Percentiles rank a stretch among this genome's conserved stretches.
These are phyloP conservation scores for Apodemia zela DNA, from an alignment of 2,888 invertebrate species.

Conservation along the genomic window DNA sequence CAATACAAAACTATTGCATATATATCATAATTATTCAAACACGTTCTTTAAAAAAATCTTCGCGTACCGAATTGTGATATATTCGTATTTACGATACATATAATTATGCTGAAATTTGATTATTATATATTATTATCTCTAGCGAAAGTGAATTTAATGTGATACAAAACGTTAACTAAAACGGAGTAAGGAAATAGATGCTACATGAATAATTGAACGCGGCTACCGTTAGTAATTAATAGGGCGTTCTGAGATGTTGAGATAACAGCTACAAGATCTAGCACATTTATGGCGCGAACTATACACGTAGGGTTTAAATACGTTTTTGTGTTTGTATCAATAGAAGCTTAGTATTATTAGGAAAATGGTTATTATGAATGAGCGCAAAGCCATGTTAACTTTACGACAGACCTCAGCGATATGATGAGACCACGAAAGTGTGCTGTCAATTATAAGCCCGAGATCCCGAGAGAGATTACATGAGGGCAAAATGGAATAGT, in stretches of 20 bases:
- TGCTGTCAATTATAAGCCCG: too few species aligned
- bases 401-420: too few species aligned
- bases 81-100: background rate
- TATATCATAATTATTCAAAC: too few species aligned
- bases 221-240: conserved; percentile 53
- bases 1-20: too few species aligned
- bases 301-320: background rate
- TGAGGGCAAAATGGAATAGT: too few species aligned
- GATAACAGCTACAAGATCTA: conserved; percentile 24
- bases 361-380: too few species aligned
- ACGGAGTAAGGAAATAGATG: conserved; percentile 9
- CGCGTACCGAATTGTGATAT: background rate
- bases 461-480: too few species aligned
- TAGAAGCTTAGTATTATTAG: too few species aligned
- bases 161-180: background rate
- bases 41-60: background rate
- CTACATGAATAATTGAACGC: conserved; percentile 45
- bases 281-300: conserved; percentile 18
- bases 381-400: too few species aligned
- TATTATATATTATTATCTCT: background rate
- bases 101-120: background rate
- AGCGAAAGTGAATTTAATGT: conserved; percentile 6
- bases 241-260: conserved; percentile 38
- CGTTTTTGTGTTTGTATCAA: too few species aligned
- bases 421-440: too few species aligned